Base-by-base conservation (phyloP, 2,797 vertebrate species). In the Typhlichthys eigenmanni region DNA sequence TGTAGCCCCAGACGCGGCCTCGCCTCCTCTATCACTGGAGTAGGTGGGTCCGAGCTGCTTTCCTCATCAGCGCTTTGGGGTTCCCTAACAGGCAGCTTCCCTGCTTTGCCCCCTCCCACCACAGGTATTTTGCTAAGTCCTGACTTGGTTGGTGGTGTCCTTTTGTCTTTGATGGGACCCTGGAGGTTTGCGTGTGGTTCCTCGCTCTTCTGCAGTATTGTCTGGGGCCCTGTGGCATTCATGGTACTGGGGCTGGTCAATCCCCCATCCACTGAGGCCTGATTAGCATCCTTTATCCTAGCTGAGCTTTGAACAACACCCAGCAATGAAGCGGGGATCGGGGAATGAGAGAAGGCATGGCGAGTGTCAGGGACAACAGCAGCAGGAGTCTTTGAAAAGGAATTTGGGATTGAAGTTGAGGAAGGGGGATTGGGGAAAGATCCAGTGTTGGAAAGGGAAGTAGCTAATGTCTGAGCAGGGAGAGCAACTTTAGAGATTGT, bases 111-210 rank as follows among this genome's bases (percentile, higher is more conserved):
- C 64, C 85, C 94, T 65, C 90, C 91, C 19, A 95, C 94, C 5
- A 93, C 74, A 54, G 96, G 93, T 72, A 96, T 95, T 84, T 96
- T 94, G 83, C 93, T 93, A 8, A 95, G 85, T 57, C 91, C 89
- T 38, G 88, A 82, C 76, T 95, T 97, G 47, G 70, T 82, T 2
- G 71, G 71, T 50, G 87, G 83, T 38, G 54, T 87, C 81, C 83
- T 91, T 60, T 78, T 91, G 66, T 90, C 89, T 71, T 64, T 81
- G 5, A 58, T 34, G 7, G 62, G 48, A 9, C 52, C 77, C 59
- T 76, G 82, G 62, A 66, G 57, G 66, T 47, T 76, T 4, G 47
- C 60, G 47, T 17, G 68, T 13, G 54, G 52, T 58, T 81, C 78
- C 34, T 91, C 93, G 0, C 86, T 83, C 81, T 93, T 93, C 0